Conservation (phyloP, 2,113 vertebrate genomes). For the Chaenogobius annularis region DNA sequence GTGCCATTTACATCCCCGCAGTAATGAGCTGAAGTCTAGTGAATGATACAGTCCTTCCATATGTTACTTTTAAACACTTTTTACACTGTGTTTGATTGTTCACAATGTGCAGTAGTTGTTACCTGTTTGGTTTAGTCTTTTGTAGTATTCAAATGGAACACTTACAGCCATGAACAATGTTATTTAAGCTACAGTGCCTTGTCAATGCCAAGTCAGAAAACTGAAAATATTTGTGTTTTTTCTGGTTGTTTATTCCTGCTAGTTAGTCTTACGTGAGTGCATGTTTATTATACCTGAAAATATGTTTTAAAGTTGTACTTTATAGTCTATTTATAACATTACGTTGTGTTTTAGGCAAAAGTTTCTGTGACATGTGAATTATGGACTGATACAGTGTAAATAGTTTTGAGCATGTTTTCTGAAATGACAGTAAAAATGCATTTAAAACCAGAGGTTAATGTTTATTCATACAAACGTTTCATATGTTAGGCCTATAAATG, state of each 20-base stretch:
- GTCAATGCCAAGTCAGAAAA: slow-evolving; percentile 62
- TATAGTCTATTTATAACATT: slow-evolving; percentile 65
- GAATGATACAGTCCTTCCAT: slow-evolving; percentile 12
- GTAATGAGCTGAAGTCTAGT: slow-evolving; percentile 17
- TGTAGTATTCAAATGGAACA: slow-evolving; percentile 55
- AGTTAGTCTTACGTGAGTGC: slow-evolving; percentile 47
- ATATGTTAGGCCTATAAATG: no score
- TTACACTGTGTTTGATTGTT: slow-evolving; percentile 32
- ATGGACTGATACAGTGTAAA: slow-evolving; percentile 23
- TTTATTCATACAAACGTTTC: neutral
- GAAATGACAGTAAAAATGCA: slow-evolving; percentile 1
- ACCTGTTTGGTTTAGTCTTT: slow-evolving; percentile 40
- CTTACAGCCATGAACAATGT: slow-evolving; percentile 67
- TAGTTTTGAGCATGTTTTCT: slow-evolving; percentile 19
- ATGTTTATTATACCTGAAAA: slow-evolving; percentile 55
- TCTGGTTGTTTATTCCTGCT: slow-evolving; percentile 23
- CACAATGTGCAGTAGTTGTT: slow-evolving; percentile 54
- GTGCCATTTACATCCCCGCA: neutral
- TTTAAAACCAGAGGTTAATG: neutral
- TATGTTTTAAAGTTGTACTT: slow-evolving; percentile 44
- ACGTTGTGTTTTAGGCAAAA: slow-evolving; percentile 32
- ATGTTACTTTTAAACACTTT: slow-evolving; percentile 37
- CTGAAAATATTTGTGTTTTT: slow-evolving; percentile 34
- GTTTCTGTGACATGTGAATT: slow-evolving; percentile 43
- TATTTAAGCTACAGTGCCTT: slow-evolving; percentile 73